Evolutionary conservation across 2,113 vertebrate genomes (phyloP).

Genomic region (Rhagologus leucostigma): DNA sequence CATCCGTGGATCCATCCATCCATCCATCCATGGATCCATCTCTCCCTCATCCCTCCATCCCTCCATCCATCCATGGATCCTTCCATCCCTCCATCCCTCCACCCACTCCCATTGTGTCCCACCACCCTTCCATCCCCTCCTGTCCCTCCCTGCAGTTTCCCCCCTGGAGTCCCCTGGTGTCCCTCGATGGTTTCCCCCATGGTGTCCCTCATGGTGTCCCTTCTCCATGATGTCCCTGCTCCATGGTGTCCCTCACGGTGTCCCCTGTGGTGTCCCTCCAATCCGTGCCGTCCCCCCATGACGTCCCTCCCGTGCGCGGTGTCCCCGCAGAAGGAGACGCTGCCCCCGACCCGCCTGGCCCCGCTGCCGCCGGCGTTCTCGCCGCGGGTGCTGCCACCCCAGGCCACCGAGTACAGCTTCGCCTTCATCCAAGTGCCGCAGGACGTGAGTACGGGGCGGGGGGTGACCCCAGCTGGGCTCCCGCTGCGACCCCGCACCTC

Average conservation of each 20-base stretch:
- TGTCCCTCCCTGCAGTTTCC: not conserved
- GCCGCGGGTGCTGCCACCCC: not conserved
- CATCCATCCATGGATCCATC: not conserved
- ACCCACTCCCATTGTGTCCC: not conserved
- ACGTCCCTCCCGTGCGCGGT: not conserved
- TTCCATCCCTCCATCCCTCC: too few species aligned
- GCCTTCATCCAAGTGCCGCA: slow-evolving; percentile 26
- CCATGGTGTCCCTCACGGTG: not conserved
- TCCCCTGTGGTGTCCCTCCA: not conserved
- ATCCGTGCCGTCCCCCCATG: not conserved
- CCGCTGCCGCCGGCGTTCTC: not conserved
- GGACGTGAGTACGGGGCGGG: not conserved
- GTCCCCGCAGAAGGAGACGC: not conserved
- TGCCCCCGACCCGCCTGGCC: not conserved
- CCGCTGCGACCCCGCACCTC: not conserved
- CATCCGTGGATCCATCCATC: not conserved
- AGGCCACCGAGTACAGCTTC: not conserved
- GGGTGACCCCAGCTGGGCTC: not conserved
- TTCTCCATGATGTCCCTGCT: not conserved
- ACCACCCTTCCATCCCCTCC: not conserved
- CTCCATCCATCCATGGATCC: too few species aligned
- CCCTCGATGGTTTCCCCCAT: not conserved
- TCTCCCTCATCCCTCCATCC: not conserved
- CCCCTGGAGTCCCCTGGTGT: not conserved
- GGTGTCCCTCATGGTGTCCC: not conserved